Percentiles rank a stretch among this genome's conserved stretches.
Evolutionary conservation across 2,888 invertebrate species (phyloP).

Genomic region (Noctua pronuba): DNA sequence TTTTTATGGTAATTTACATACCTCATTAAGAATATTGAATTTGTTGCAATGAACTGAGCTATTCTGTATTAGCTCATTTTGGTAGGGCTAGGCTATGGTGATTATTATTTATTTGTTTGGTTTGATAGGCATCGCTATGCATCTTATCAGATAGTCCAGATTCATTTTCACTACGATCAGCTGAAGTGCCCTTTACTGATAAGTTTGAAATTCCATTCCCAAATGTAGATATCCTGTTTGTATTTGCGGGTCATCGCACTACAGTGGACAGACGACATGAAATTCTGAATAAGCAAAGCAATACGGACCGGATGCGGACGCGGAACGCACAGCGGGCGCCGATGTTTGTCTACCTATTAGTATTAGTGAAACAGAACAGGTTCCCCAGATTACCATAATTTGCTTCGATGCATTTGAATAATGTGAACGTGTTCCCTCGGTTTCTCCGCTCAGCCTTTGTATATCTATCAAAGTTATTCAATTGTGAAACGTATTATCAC

Average conservation of each 20-base stretch:
- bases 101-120: not conserved
- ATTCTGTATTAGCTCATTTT: not conserved
- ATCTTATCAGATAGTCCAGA: not conserved
- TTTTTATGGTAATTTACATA: not conserved
- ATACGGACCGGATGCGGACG: slow-evolving; percentile 60
- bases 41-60: not conserved
- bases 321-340: slow-evolving; percentile 70
- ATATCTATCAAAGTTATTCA: slow-evolving; percentile 83
- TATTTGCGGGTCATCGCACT: slow-evolving; percentile 45
- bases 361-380: slow-evolving; percentile 90
- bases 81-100: not conserved
- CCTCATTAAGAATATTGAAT: not conserved
- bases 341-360: slow-evolving; percentile 86
- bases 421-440: slow-evolving; percentile 87
- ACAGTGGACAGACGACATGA: slow-evolving; percentile 61
- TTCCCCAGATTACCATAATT: slow-evolving; percentile 90
- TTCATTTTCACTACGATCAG: not conserved
- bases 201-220: slow-evolving; percentile 10
- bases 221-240: slow-evolving; percentile 24
- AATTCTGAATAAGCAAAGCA: slow-evolving; percentile 74
- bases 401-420: slow-evolving; percentile 90
- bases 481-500: slow-evolving; percentile 82
- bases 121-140: not conserved
- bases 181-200: not conserved
- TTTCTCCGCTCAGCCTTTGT: slow-evolving; percentile 78